phyloP scores from a whole-genome alignment of 2,113 vertebrate species.

The Bolborhynchus lineola region DNA sequence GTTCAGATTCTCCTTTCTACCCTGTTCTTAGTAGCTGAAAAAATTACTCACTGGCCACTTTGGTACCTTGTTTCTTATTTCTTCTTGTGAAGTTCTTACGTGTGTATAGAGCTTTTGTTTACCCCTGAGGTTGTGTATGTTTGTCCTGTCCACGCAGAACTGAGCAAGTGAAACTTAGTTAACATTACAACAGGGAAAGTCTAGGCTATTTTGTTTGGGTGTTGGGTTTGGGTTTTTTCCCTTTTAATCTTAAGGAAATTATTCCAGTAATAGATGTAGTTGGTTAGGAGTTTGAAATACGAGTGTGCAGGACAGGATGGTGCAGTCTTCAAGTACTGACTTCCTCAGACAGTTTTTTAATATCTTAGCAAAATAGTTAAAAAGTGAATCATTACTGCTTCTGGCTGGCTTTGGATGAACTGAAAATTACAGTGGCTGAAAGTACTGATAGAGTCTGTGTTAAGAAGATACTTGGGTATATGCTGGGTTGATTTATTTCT shows the following conservation, averaged over 20 bases:
- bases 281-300: not conserved
- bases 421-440: slow-evolving; percentile 25
- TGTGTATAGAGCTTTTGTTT: not conserved
- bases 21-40: not conserved
- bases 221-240: not conserved
- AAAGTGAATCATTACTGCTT: slow-evolving; percentile 6
- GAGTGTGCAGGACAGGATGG: not conserved
- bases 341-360: not conserved
- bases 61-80: not conserved
- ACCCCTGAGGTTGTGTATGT: not conserved
- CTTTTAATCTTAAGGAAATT: slow-evolving; percentile 11
- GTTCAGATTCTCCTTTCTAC: not conserved
- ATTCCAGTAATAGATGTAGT: not conserved
- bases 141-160: not conserved
- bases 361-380: not conserved
- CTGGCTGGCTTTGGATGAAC: slow-evolving; percentile 5
- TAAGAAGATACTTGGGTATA: not conserved
- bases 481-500: not conserved
- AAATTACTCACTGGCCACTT: not conserved
- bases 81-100: not conserved
- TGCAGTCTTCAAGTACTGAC: not conserved
- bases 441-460: not conserved
- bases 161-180: not conserved
- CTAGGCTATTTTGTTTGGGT: not conserved
- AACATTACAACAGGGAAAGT: not conserved